Percentiles rank a stretch among this genome's conserved stretches.
These are phyloP conservation scores for Euthynnus affinis DNA, from an alignment of 2,797 vertebrate species.

Conservation along the genomic window DNA sequence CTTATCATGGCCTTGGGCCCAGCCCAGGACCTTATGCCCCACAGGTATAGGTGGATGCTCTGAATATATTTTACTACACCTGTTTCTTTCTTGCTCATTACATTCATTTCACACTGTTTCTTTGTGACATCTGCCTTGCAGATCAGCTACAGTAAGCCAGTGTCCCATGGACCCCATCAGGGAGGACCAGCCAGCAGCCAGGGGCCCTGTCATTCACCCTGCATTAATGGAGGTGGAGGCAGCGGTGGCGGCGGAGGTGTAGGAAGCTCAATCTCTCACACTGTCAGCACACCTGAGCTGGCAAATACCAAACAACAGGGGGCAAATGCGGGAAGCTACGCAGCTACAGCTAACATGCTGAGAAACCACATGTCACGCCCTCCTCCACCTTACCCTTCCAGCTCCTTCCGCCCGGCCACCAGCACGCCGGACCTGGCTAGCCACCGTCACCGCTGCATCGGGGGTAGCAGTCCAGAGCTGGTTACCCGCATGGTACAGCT, in stretches of 20 bases:
- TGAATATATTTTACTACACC: neutral
- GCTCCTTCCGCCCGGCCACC: slow-evolving; percentile 93
- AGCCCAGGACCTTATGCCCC: slow-evolving; percentile 80
- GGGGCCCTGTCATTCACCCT: slow-evolving; percentile 77
- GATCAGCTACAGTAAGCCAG: slow-evolving; percentile 88
- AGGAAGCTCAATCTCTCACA: slow-evolving; percentile 93
- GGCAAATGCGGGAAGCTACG: slow-evolving; percentile 76
- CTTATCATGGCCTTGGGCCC: slow-evolving; percentile 83
- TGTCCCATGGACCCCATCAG: slow-evolving; percentile 86
- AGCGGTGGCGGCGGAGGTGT: slow-evolving; percentile 53
- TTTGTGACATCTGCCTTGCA: slow-evolving; percentile 59
- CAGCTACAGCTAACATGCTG: slow-evolving; percentile 87
- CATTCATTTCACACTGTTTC: slow-evolving; percentile 16
- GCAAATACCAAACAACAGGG: slow-evolving; percentile 93
- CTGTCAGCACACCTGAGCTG: slow-evolving; percentile 95
- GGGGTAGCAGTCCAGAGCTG: slow-evolving; percentile 94
- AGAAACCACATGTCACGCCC: slow-evolving; percentile 93
- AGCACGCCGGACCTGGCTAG: slow-evolving; percentile 97
- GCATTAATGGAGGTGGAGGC: slow-evolving; percentile 72
- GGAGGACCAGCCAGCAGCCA: slow-evolving; percentile 79
- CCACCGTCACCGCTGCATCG: slow-evolving; percentile 93
- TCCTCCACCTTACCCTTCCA: slow-evolving; percentile 91
- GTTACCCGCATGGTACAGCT: slow-evolving; percentile 97
- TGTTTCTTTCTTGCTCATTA: neutral
- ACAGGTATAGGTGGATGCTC: slow-evolving; percentile 70